phyloP scores from a whole-genome alignment of 2,797 vertebrate genomes.

The Scolopax rusticola region DNA sequence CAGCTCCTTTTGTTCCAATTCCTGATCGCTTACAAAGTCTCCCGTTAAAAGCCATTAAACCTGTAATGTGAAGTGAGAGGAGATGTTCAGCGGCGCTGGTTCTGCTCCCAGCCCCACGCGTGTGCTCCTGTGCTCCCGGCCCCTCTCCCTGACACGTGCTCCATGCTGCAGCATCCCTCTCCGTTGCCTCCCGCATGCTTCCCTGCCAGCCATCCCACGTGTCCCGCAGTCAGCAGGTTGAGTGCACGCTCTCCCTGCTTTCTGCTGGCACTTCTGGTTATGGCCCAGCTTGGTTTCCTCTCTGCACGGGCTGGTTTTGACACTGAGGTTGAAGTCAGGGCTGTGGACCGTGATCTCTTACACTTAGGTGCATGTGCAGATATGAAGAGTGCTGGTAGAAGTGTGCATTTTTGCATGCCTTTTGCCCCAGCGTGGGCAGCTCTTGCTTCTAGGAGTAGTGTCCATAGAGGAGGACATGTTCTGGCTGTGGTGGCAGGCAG shows the following conservation, averaged over 20 bases:
- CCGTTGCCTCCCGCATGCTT: background rate
- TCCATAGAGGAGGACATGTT: background rate
- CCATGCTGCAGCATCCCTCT: background rate
- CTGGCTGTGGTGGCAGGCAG: background rate
- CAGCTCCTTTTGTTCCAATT: conserved; percentile 71
- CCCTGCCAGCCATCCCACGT: background rate
- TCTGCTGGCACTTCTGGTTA: background rate
- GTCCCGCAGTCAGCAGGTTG: background rate
- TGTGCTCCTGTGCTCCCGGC: background rate
- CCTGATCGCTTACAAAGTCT: conserved; percentile 71
- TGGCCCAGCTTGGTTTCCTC: background rate
- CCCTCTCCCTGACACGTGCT: conserved; percentile 37
- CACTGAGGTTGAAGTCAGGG: background rate
- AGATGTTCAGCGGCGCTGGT: background rate
- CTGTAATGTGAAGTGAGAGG: conserved; percentile 39
- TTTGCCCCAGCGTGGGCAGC: background rate
- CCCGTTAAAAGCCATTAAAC: conserved; percentile 73
- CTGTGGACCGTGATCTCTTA: background rate
- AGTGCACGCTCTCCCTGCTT: background rate
- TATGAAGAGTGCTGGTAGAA: background rate
- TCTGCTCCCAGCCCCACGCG: conserved; percentile 4
- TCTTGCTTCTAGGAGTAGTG: background rate
- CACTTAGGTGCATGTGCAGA: background rate
- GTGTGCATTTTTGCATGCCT: background rate
- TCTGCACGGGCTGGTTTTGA: background rate